Base-by-base conservation (phyloP, 2,888 invertebrate genomes). In the Megamerina dolium region DNA sequence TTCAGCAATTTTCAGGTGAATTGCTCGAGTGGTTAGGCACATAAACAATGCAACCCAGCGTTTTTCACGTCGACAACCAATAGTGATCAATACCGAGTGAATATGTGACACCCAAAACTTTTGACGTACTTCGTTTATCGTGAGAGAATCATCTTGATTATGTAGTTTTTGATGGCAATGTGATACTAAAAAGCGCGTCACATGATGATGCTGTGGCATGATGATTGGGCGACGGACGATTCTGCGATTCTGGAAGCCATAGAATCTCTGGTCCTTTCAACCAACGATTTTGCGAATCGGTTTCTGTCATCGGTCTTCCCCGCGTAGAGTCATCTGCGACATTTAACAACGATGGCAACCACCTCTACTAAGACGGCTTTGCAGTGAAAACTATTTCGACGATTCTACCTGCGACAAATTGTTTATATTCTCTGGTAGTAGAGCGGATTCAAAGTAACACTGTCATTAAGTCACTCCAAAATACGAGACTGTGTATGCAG, bases 271-370 rank as follows among this genome's bases (percentile, higher is more conserved):
- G n/a, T n/a, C n/a, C n/a, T n/a, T n/a, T n/a, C n/a, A n/a, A n/a
- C n/a, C n/a, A n/a, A n/a, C n/a, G n/a, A n/a, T n/a, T n/a, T n/a
- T n/a, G n/a, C 9, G 8, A 3, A 17, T 12, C 23, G 13, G 32
- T 30, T 19, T 35, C 19, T 3, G 13, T 6, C 23, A 14, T 27
- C 3, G 12, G 16, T 26, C 31, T 35, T 14, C 45, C 31, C 37
- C 49, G 46, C 17, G 52, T 54, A 9, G 52, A 45, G 17, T 46
- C 51, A 45, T 58, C 56, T 13, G 56, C 53, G n/a, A 50, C 45
- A 43, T 58, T 58, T 9, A 43, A 8, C 23, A 51, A 49, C 2
- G 52, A 49, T 16, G 56, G 46, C 10, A 59, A 41, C 52, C 56
- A 57, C 16, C 45, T 43, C 53, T 58, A 59, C 19, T 57, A 41